Conservation (phyloP, 2,888 invertebrate genomes). For the Patella pellucida region DNA sequence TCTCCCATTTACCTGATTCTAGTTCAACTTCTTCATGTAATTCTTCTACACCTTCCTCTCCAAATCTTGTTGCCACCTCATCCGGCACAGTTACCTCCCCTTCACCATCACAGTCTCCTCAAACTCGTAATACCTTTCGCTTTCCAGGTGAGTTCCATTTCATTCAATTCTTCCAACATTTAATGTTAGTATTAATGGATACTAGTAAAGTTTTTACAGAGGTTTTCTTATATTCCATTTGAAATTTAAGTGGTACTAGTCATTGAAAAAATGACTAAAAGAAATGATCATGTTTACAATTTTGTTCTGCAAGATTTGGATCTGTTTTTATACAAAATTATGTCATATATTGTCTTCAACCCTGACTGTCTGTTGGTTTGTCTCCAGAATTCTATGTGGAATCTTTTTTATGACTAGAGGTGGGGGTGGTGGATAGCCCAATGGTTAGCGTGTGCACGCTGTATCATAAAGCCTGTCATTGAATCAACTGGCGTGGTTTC, state of each 20-base stretch:
- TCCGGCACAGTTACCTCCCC: slow-evolving; percentile 73
- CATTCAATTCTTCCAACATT: background rate
- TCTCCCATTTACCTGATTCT: slow-evolving; percentile 55
- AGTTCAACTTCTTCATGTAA: slow-evolving; percentile 96
- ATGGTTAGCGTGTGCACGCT: too few relatives aligned
- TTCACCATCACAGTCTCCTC: slow-evolving; percentile 67
- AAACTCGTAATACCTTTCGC: slow-evolving; percentile 74
- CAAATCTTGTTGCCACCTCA: slow-evolving; percentile 77
- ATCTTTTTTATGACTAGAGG: too few relatives aligned
- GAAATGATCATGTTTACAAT: too few relatives aligned
- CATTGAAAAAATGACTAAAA: too few relatives aligned
- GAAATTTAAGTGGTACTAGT: background rate
- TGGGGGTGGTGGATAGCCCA: too few relatives aligned
- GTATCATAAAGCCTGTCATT: too few relatives aligned
- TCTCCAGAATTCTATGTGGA: too few relatives aligned
- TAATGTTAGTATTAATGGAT: background rate
- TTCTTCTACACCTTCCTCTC: slow-evolving; percentile 95
- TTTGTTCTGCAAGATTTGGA: too few relatives aligned
- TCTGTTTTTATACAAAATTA: too few relatives aligned
- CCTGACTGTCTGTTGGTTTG: too few relatives aligned
- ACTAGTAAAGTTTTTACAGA: background rate
- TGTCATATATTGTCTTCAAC: too few relatives aligned
- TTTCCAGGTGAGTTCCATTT: slow-evolving; percentile 78
- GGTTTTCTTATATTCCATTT: background rate
- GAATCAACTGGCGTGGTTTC: too few relatives aligned